Conservation (phyloP, 1,140 invertebrate species). For the Atopsyche davidsoni region DNA sequence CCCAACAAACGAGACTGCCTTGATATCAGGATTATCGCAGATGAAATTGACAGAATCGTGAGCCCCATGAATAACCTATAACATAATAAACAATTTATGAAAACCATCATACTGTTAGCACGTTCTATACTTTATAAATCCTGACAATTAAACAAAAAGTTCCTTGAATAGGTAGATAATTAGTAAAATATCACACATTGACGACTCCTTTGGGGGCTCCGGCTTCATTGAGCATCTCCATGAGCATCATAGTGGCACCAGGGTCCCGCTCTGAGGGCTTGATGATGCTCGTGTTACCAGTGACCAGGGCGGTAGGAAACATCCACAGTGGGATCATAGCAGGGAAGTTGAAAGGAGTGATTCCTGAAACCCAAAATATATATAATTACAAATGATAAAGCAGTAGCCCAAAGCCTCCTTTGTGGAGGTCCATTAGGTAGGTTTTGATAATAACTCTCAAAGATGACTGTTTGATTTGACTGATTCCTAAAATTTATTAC, state of each 20-base stretch:
- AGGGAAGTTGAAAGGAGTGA: constrained; percentile 94
- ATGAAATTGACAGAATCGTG: constrained; percentile 95
- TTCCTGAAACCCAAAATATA: constrained; percentile 52
- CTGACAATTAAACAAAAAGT: no score
- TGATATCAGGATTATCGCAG: constrained; percentile 93
- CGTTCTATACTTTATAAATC: no score
- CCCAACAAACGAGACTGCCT: constrained; percentile 97
- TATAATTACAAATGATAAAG: no score
- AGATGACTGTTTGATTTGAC: no score
- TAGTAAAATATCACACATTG: constrained; percentile 72
- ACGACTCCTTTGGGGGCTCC: constrained; percentile 91
- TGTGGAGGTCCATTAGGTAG: no score
- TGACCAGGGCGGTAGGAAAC: constrained; percentile 90
- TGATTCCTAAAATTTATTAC: no score
- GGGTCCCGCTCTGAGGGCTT: constrained; percentile 97
- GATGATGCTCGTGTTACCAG: constrained; percentile 74
- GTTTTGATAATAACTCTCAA: no score
- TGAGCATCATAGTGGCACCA: constrained; percentile 90
- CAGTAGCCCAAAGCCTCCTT: no score
- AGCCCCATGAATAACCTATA: constrained; percentile 83
- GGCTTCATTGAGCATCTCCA: constrained; percentile 83
- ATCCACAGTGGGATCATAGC: constrained; percentile 99
- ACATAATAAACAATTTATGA: constrained; percentile 8
- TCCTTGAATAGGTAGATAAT: background rate
- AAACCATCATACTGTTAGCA: no score